phyloP scores from a whole-genome alignment of 2,113 vertebrate species.

The Irena cyanogastra region DNA sequence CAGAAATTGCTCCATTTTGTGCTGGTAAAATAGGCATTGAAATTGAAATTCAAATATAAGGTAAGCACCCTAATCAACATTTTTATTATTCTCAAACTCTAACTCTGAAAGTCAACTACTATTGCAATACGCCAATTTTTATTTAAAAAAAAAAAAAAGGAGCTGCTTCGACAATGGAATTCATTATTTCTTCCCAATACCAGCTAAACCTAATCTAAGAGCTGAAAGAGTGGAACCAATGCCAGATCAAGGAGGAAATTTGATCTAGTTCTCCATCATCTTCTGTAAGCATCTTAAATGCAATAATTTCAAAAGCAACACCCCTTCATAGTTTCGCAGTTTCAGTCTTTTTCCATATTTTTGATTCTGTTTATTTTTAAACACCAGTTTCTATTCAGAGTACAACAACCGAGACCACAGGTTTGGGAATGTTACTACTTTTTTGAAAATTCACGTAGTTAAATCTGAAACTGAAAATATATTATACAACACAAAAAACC shows the following conservation, averaged over 20 bases:
- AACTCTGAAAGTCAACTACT: neutral
- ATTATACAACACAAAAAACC: neutral
- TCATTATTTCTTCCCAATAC: neutral
- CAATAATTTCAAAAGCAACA: neutral
- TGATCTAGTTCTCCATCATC: neutral
- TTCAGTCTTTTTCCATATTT: neutral
- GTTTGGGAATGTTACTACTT: neutral
- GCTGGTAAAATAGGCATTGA: neutral
- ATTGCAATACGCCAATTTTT: neutral
- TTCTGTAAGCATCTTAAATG: neutral
- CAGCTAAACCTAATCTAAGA: neutral
- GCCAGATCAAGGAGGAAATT: neutral
- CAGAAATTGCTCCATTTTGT: neutral
- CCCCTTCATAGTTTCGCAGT: neutral
- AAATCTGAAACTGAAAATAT: neutral
- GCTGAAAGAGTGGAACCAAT: rapidly evolving
- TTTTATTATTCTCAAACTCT: neutral
- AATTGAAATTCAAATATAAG: neutral
- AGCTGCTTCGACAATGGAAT: neutral
- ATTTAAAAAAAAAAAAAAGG: neutral
- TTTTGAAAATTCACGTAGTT: neutral
- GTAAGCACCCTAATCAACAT: neutral
- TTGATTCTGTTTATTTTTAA: neutral
- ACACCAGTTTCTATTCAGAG: neutral
- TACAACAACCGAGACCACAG: neutral